Percentiles rank a stretch among this genome's conserved stretches.
These are phyloP conservation scores for Solea solea DNA, from an alignment of 2,113 vertebrate species.

Conservation along the genomic window DNA sequence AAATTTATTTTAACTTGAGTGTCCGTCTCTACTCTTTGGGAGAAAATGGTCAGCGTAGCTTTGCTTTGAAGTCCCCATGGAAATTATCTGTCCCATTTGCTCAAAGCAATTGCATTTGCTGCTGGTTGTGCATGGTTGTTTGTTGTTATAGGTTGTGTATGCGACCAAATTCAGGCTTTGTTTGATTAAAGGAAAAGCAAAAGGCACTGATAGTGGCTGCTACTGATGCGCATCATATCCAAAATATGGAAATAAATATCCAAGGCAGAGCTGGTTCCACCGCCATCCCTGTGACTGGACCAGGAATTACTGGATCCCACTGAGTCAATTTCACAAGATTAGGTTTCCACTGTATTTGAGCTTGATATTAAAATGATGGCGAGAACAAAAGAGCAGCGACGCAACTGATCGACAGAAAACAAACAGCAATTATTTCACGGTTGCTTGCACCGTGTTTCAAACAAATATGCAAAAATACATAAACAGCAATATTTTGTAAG, in stretches of 20 bases:
- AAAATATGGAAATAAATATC: conserved; percentile 65
- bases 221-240: conserved; percentile 33
- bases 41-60: conserved; percentile 61
- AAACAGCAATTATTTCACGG: too few relatives aligned
- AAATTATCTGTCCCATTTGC: conserved; percentile 70
- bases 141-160: conserved; percentile 51
- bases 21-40: conserved; percentile 47
- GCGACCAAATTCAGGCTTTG: conserved; percentile 54
- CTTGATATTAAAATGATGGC: conserved; percentile 4
- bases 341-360: conserved; percentile 16
- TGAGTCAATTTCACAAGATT: conserved; percentile 20
- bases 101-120: conserved; percentile 59
- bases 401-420: too few relatives aligned
- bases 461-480: too few relatives aligned
- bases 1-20: conserved; percentile 57
- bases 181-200: conserved; percentile 72
- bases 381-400: not conserved
- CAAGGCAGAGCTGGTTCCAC: conserved; percentile 43
- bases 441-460: too few relatives aligned
- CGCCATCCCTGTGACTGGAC: conserved; percentile 25
- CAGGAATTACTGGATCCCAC: conserved; percentile 30
- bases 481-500: too few relatives aligned
- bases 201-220: conserved; percentile 54
- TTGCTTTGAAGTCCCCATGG: conserved; percentile 73
- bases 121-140: conserved; percentile 55